phyloP scores from a whole-genome alignment of 2,888 invertebrate genomes.

The Eurytoma adleriae region DNA sequence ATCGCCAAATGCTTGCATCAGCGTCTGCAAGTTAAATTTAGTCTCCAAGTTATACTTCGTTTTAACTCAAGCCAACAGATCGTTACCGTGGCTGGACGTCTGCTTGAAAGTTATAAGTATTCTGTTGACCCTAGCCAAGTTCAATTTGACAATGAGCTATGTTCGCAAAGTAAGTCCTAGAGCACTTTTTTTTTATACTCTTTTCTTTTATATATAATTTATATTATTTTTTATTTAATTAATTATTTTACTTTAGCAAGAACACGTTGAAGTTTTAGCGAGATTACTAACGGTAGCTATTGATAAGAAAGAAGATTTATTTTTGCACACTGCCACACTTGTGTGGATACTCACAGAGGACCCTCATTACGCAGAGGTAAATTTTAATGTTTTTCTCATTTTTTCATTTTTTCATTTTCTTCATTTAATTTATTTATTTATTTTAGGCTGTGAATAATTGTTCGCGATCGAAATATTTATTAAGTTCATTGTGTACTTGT shows the following conservation, averaged over 20 bases:
- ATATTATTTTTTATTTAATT: constrained; percentile 53
- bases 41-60: constrained; percentile 73
- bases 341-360: constrained; percentile 67
- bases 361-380: constrained; percentile 60
- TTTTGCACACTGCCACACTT: constrained; percentile 66
- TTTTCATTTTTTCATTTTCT: background rate
- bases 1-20: constrained; percentile 69
- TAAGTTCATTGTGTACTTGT: constrained; percentile 46
- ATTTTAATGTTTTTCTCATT: constrained; percentile 11
- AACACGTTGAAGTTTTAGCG: constrained; percentile 80
- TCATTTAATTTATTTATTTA: background rate
- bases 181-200: constrained; percentile 1
- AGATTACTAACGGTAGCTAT: constrained; percentile 78
- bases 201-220: background rate
- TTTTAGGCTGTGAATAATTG: constrained; percentile 49
- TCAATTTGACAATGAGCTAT: constrained; percentile 79
- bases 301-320: constrained; percentile 62
- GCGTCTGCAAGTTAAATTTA: constrained; percentile 69
- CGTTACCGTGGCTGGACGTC: constrained; percentile 80
- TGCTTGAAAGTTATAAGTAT: constrained; percentile 79
- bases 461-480: constrained; percentile 47
- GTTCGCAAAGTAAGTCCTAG: constrained; percentile 78
- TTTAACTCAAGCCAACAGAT: constrained; percentile 77
- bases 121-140: constrained; percentile 83
- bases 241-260: constrained; percentile 72